Base-by-base conservation (phyloP, 2,888 invertebrate species). In the Cyclophora punctaria region DNA sequence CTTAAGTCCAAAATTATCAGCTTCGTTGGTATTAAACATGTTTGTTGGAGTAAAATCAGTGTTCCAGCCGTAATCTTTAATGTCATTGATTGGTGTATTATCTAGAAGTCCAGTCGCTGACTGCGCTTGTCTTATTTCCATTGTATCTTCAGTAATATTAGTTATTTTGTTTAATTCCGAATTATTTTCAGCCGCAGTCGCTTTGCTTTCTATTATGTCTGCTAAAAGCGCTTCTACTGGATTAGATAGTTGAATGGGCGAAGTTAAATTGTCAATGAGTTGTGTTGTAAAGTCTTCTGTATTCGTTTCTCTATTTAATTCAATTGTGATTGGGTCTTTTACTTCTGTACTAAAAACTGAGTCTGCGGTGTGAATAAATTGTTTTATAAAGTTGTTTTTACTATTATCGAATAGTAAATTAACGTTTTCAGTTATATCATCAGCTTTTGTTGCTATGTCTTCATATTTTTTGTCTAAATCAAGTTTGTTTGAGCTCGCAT, bases 211-310 rank as follows among this genome's bases (percentile, higher is more conserved):
- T 20, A 20, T 20, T 20, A 20, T 62, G 56, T 77, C 80, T 42
- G 73, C 56, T 2, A 83, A 54, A 3, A 73, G 71, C 3, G 69
- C 79, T 68, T 75, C 80, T 7, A 86, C 80, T 3, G 86, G 73
- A 60, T 87, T 83, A 0, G 69, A 72, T n/a, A 86, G 66, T 49
- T 80, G 83, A 58, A 87, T 80, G 2, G 78, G 83, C 3, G 85
- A 75, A 41, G 75, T 85, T 41, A 88, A 79, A 54, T 88, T 87
- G 59, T 86, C 83, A 48, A 87, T 85, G 6, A 88, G 56, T 46
- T 87, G 78, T 7, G 67, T 60, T 2, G 87, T 88, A 6, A 86
- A 64, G 61, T 83, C 74, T 45, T 81, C 78, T 3, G 57, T 53
- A 51, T 71, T 69, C 1, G 20, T 20, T 20, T 20, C 20, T 20